phyloP scores from a whole-genome alignment of 2,888 invertebrate genomes.

The Drosophila vallismaia region DNA sequence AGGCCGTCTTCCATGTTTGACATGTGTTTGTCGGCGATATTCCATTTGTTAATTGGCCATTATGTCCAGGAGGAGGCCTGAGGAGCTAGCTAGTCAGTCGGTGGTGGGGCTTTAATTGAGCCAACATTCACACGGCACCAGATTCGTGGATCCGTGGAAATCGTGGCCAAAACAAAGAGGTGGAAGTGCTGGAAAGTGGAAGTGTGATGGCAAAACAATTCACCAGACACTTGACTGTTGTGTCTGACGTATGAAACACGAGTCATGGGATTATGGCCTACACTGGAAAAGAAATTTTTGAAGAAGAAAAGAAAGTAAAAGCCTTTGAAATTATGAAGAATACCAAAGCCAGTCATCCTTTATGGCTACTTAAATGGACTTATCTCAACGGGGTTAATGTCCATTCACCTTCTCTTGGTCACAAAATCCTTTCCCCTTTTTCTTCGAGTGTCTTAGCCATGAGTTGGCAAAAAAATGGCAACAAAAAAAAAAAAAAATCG shows the following conservation, averaged over 20 bases:
- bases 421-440: background rate
- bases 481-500: no score
- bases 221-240: conserved; percentile 31
- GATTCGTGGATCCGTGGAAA: conserved; percentile 37
- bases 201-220: conserved; percentile 40
- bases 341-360: no score
- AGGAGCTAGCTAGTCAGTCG: conserved; percentile 18
- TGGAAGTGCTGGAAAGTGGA: conserved; percentile 58
- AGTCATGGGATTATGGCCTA: conserved; percentile 13
- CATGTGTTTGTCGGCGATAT: conserved; percentile 44
- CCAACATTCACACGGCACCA: conserved; percentile 57
- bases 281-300: background rate
- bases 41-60: conserved; percentile 46
- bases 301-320: no score
- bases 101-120: conserved; percentile 38
- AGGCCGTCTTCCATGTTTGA: conserved; percentile 25
- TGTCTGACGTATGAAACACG: conserved; percentile 4
- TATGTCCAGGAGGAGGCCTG: conserved; percentile 14
- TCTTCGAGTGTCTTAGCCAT: conserved; percentile 1
- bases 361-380: no score
- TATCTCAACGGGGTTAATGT: background rate
- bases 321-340: no score
- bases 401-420: background rate
- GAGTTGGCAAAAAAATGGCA: background rate
- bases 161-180: conserved; percentile 62